Evolutionary conservation across 1,140 invertebrate species (phyloP), one percentile per base, ranked within the genome.

Genomic region (Mylabris phalerata): DNA sequence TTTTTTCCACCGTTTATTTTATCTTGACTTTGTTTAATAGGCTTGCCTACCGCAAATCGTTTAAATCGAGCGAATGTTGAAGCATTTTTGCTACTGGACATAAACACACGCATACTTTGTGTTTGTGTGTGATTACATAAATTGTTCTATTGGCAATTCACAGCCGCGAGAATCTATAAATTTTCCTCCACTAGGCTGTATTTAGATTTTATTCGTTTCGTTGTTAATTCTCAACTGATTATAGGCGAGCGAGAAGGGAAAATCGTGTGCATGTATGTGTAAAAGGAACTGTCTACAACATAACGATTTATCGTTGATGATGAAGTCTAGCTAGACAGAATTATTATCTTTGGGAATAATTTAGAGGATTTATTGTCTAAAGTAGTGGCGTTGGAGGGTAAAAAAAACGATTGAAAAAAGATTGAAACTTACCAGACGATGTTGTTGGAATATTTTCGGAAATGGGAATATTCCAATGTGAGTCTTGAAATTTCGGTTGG

Each of bases 111-210:
- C 42, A 26, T 55, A 42, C 55, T 48, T 47, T 48, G 51, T 52
- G 50, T 26, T 52, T 56, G 57, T 63, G 60, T 60, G 55, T 55
- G 54, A 63, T 63, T 63, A 60, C 59, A 64, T 64, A 64, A 64
- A 64, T 64, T 57, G 58, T 40, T 59, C 38, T 44, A 10, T 26
- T 50, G 57, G 44, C 41, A 46, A 51, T 57, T 48, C 46, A 38
- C 41, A 44, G 52, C 39, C 40, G 46, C 61, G 51, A 59, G 57
- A 47, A 45, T 43, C 62, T 24, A 63, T 63, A 63, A 63, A 60
- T 63, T 44, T 54, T 57, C 57, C 56, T 48, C 55, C 50, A 52
- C 47, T 63, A 49, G 48, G 44, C 49, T 61, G 55, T 64, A 57
- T 64, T 58, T 64, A 47, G 48, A 42, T 52, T 60, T 61, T 61